phyloP scores from a whole-genome alignment of 2,888 invertebrate species.

The Patella ulyssiponensis region DNA sequence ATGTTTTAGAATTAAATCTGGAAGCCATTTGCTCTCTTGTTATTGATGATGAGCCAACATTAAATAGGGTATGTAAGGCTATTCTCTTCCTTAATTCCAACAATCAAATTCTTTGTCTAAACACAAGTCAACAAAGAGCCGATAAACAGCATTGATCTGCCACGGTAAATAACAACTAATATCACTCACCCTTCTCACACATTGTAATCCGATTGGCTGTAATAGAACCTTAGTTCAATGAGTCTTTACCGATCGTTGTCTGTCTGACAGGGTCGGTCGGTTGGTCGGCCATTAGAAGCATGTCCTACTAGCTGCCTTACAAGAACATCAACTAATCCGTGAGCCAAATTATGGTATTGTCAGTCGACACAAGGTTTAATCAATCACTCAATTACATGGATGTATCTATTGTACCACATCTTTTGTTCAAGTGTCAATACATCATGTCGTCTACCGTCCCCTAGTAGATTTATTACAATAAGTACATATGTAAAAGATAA shows the following conservation, averaged over 20 bases:
- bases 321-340: not conserved
- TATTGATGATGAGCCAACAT: constrained; percentile 2
- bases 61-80: not conserved
- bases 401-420: not conserved
- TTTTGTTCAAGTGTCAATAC: constrained; percentile 3
- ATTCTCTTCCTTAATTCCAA: not conserved
- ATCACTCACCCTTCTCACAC: not conserved
- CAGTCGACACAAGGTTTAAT: not conserved
- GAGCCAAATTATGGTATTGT: not conserved
- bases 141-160: not conserved
- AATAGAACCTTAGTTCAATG: too few relatives aligned
- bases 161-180: too few relatives aligned
- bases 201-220: not conserved
- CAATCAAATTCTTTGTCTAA: constrained; percentile 9
- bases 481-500: too few relatives aligned
- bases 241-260: too few relatives aligned
- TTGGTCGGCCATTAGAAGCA: not conserved
- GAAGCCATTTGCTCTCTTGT: not conserved
- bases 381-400: constrained; percentile 7
- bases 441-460: not conserved
- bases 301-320: not conserved
- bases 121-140: not conserved
- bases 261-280: too few relatives aligned
- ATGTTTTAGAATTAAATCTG: constrained; percentile 2
- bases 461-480: too few relatives aligned